Evolutionary conservation across 1,140 invertebrate species (phyloP).

Genomic region (Psix sp.): DNA sequence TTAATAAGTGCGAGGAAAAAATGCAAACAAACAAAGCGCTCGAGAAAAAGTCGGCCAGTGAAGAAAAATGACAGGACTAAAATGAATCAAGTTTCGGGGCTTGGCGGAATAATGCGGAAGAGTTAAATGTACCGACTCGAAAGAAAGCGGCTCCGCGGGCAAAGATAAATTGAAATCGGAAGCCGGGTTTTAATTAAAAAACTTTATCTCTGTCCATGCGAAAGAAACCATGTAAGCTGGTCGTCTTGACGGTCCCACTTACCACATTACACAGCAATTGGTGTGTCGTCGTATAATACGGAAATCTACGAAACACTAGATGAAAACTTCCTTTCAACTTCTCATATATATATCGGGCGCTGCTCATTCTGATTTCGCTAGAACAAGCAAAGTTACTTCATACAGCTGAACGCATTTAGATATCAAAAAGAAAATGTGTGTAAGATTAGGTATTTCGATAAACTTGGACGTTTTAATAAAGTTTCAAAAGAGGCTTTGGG

Average conservation of each 20-base stretch:
- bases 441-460: conserved; percentile 24
- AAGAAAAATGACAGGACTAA: conserved; percentile 55
- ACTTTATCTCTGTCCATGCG: conserved; percentile 64
- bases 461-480: conserved; percentile 21
- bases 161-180: conserved; percentile 72
- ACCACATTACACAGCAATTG: conserved; percentile 47
- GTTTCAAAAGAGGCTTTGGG: conserved; percentile 13
- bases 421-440: conserved; percentile 13
- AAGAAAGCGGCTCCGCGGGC: conserved; percentile 57
- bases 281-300: conserved; percentile 27
- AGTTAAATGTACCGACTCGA: conserved; percentile 25
- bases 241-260: conserved; percentile 48
- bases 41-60: conserved; percentile 28
- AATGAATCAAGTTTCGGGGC: conserved; percentile 63
- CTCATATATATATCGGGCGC: conserved; percentile 21
- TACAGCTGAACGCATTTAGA: conserved; percentile 6
- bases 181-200: conserved; percentile 72
- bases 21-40: conserved; percentile 53
- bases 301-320: conserved; percentile 27
- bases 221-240: conserved; percentile 59
- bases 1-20: conserved; percentile 55
- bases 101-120: conserved; percentile 42
- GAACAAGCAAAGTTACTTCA: not conserved
- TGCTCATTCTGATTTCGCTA: conserved; percentile 24
- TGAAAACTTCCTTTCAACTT: conserved; percentile 44